Evolutionary conservation across 2,797 vertebrate genomes (phyloP).

Genomic region (Chromis chromis): DNA sequence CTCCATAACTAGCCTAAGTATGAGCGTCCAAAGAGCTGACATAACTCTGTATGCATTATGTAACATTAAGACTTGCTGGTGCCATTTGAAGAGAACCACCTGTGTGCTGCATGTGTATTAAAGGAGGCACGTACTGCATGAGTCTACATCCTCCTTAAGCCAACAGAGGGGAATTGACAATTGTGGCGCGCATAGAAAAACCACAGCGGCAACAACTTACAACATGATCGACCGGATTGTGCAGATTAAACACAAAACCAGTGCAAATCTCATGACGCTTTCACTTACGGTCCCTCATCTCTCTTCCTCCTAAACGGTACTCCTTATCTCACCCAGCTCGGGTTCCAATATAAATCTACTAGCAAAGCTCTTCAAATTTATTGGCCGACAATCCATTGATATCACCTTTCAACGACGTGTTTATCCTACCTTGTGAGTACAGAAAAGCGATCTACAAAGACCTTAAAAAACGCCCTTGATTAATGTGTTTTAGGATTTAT

Average conservation of each 20-base stretch:
- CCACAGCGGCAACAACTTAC: conserved; percentile 31
- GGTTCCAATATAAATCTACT: conserved; percentile 54
- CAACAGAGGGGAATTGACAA: conserved; percentile 8
- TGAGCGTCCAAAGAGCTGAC: not conserved
- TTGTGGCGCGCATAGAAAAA: conserved; percentile 4
- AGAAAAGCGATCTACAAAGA: conserved; percentile 24
- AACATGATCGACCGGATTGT: conserved; percentile 21
- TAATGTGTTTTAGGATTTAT: conserved; percentile 52
- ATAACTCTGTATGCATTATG: conserved; percentile 11
- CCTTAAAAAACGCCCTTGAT: conserved; percentile 56
- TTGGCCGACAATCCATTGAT: conserved; percentile 40
- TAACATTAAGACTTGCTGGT: conserved; percentile 18
- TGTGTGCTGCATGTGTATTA: conserved; percentile 15
- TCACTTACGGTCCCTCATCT: conserved; percentile 29
- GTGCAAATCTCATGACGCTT: conserved; percentile 44
- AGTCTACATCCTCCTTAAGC: conserved; percentile 22
- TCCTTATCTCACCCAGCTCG: conserved; percentile 53
- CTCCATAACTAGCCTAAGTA: not conserved
- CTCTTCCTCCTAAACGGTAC: conserved; percentile 37
- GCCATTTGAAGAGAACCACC: conserved; percentile 10
- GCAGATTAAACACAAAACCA: conserved; percentile 45
- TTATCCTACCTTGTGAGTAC: conserved; percentile 44
- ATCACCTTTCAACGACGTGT: conserved; percentile 55
- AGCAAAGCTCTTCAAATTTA: conserved; percentile 41
- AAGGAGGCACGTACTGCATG: conserved; percentile 14